Conservation (phyloP, 2,113 vertebrate species). For the Thalassarche chlororhynchos region DNA sequence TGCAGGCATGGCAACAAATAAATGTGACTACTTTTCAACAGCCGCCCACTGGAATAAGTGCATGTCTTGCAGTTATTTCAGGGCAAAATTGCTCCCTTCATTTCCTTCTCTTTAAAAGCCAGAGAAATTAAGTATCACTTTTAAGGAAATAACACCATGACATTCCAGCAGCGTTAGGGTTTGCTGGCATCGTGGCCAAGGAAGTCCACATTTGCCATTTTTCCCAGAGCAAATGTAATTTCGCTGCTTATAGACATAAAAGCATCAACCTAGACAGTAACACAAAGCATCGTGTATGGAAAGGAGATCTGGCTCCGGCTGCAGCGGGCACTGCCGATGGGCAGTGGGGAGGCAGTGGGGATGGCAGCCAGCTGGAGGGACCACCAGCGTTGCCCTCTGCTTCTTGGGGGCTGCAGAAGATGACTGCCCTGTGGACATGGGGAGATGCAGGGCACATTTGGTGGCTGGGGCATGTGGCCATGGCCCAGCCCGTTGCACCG, state of each 20-base stretch:
- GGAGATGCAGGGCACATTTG: neutral
- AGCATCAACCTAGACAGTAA: neutral
- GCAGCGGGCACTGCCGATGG: neutral
- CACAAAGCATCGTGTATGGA: accelerated
- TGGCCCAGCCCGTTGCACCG: neutral
- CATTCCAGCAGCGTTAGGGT: neutral
- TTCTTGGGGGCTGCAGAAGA: neutral
- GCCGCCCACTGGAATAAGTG: constrained; percentile 17
- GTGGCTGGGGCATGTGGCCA: neutral
- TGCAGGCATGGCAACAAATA: constrained; percentile 60
- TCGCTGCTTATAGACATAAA: neutral
- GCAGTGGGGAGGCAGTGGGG: neutral
- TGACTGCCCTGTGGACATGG: neutral
- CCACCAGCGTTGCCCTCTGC: neutral
- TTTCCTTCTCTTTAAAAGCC: constrained; percentile 23
- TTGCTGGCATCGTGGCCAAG: neutral
- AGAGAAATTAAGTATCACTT: constrained; percentile 1
- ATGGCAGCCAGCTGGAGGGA: neutral
- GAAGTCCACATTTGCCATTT: neutral
- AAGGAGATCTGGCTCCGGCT: neutral
- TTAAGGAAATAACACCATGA: neutral
- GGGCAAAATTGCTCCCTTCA: neutral
- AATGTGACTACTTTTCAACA: constrained; percentile 31
- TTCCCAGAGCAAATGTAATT: neutral
- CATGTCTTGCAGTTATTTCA: constrained; percentile 10